Conservation (phyloP, 2,888 invertebrate genomes). For the Drosophila cyrtoloma region DNA sequence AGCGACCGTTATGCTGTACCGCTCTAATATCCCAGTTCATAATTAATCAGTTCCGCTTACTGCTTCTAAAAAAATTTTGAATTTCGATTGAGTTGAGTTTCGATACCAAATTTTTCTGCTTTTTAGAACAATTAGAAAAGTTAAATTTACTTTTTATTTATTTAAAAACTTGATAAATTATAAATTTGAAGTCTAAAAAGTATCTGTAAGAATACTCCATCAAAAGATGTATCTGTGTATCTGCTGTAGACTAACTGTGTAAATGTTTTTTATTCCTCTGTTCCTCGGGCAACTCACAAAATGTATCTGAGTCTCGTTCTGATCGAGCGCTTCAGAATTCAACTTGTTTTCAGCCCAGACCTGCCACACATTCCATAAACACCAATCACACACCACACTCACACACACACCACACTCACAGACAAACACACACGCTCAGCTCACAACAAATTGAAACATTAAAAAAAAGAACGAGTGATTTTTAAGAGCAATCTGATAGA, state of each 20-base stretch:
- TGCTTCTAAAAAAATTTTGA: too few species aligned
- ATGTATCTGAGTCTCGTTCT: constrained; percentile 2
- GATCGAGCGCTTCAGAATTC: constrained; percentile 24
- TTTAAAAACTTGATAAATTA: not conserved
- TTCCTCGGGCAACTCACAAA: constrained; percentile 16
- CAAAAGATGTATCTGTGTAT: not conserved
- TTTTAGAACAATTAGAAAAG: not conserved
- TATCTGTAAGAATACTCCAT: not conserved
- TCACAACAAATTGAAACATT: constrained; percentile 22
- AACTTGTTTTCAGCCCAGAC: constrained; percentile 10
- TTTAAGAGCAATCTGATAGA: constrained; percentile 19
- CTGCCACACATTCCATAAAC: constrained; percentile 10
- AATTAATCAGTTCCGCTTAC: too few species aligned
- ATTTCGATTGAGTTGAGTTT: not conserved
- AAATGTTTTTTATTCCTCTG: not conserved
- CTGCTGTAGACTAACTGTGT: not conserved
- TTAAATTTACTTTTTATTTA: not conserved
- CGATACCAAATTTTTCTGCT: not conserved
- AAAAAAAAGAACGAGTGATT: constrained; percentile 9
- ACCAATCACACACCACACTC: not conserved
- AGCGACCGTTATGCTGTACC: too few species aligned
- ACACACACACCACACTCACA: not conserved
- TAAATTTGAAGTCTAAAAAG: not conserved
- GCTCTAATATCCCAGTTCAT: not conserved
- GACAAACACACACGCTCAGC: not conserved